phyloP scores from a whole-genome alignment of 2,113 vertebrate species.

The Megaptera novaeangliae region DNA sequence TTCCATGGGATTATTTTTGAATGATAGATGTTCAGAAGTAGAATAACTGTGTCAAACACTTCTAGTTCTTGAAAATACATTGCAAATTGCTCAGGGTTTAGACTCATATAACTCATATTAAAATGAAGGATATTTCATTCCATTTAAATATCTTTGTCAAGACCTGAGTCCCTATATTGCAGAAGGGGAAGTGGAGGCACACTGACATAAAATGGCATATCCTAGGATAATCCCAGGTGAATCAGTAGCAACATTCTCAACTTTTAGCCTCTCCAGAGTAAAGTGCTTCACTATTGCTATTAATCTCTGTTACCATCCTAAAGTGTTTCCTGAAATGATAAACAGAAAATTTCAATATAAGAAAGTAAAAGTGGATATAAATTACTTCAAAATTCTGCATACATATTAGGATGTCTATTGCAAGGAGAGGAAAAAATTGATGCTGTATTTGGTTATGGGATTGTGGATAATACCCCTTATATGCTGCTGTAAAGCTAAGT shows the following conservation, averaged over 20 bases:
- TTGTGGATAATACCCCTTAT: not conserved
- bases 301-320: not conserved
- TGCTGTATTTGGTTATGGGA: not conserved
- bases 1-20: not conserved
- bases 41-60: not conserved
- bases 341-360: not conserved
- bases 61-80: not conserved
- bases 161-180: not conserved
- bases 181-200: not conserved
- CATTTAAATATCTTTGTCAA: not conserved
- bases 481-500: not conserved
- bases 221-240: not conserved
- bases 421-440: not conserved
- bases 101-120: not conserved
- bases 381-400: not conserved
- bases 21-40: not conserved
- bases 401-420: not conserved
- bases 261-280: not conserved
- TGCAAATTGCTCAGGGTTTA: not conserved
- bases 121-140: not conserved
- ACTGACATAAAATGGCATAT: too few species aligned
- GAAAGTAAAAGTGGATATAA: slow-evolving; percentile 9
- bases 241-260: not conserved
- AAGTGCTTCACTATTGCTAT: not conserved
- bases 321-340: slow-evolving; percentile 1